Conservation (phyloP, 2,888 invertebrate genomes). For the Andrena hattorfiana region DNA sequence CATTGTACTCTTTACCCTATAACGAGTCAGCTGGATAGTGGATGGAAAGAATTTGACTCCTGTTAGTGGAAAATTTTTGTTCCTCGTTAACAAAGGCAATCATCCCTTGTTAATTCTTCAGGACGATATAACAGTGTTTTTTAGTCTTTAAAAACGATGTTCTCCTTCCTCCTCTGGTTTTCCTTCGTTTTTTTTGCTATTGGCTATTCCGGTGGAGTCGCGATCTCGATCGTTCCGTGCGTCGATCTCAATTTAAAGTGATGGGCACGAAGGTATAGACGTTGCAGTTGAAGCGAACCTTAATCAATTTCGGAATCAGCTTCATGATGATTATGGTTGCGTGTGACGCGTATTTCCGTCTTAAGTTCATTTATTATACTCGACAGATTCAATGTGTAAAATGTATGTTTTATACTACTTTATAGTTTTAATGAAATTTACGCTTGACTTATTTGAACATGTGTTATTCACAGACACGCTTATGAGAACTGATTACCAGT, state of each 20-base stretch:
- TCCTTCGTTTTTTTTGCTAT: not conserved
- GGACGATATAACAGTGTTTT: not conserved
- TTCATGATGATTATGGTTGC: not conserved
- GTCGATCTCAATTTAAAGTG: conserved; percentile 15
- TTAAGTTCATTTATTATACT: too few species aligned
- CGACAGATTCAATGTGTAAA: not conserved
- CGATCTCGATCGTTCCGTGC: not conserved
- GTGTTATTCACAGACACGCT: conserved; percentile 76
- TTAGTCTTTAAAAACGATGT: not conserved
- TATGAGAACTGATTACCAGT: conserved; percentile 83
- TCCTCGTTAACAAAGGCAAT: too few species aligned
- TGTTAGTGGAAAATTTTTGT: too few species aligned
- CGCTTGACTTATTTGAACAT: not conserved
- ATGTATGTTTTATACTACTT: not conserved
- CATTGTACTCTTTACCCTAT: too few species aligned
- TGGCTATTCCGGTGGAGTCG: too few species aligned
- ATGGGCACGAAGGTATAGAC: conserved; percentile 11
- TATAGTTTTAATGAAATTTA: not conserved
- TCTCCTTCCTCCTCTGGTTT: not conserved
- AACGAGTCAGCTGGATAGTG: not conserved
- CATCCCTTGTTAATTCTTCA: not conserved
- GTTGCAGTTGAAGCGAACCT: conserved; percentile 12
- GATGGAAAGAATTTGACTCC: too few species aligned
- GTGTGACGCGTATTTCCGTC: too few species aligned
- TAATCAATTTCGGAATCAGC: too few species aligned